Base-by-base conservation (phyloP, 2,797 vertebrate genomes). In the Rhinophrynus dorsalis region DNA sequence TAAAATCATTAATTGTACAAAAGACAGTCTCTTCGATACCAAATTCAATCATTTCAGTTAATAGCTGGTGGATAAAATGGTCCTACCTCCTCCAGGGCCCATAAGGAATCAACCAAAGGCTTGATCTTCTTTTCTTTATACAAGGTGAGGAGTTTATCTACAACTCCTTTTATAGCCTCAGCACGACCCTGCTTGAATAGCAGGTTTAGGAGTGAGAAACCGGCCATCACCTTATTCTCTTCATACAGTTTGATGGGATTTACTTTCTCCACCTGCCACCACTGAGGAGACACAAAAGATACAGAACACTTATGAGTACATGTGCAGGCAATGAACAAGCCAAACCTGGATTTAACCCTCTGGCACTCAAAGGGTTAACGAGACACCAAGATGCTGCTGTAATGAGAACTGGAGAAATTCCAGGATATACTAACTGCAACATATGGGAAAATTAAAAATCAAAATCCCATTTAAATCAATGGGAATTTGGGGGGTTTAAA, bases 261-360 rank as follows among this genome's bases (percentile, higher is more conserved):
- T 78, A 99, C 95, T 79, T 99, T 99, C 86, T 99, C 97, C 72
- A 99, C 97, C 80, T 99, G 97, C 97, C 97, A 99, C 97, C 97
- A 99, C 97, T 99, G 80, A 10, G 80, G 56, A 12, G 11, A 35
- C 37, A 44, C 38, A 11, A n/a, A 3, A 26, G 3, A 32, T 6
- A 13, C 8, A 6, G 17, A n/a, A n/a, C n/a, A 24, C 2, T 7
- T 3, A 9, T 18, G 15, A 45, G 20, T 21, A 45, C 42, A 38
- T 15, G 1, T 38, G 11, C 13, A 38, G 11, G n/a, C n/a, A n/a
- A n/a, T n/a, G n/a, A n/a, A n/a, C n/a, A n/a, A n/a, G n/a, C n/a
- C n/a, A n/a, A n/a, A n/a, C n/a, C n/a, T n/a, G n/a, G n/a, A n/a
- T n/a, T n/a, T n/a, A n/a, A n/a, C n/a, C n/a, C n/a, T n/a, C n/a